Base-by-base conservation (phyloP, 2,113 vertebrate genomes). In the Casuarius casuarius region DNA sequence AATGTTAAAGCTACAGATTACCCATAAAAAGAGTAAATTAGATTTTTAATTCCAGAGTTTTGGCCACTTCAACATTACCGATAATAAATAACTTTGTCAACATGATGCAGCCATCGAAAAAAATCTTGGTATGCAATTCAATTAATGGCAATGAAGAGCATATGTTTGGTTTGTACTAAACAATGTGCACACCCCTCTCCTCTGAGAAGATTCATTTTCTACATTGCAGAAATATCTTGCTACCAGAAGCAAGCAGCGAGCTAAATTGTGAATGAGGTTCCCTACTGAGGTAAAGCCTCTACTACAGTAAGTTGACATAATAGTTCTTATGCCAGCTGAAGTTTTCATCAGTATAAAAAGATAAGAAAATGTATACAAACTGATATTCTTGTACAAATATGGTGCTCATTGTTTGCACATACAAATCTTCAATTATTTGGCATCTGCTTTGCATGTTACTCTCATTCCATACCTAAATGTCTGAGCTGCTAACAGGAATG, bases 301-400 rank as follows among this genome's bases (percentile, higher is more conserved):
- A 33, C 33, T 46, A 26, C 5, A 46, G 5, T 14, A 80, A 72
- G 2, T 23, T 29, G 23, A 76, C 83, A 35, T 10, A 59, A 20
- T 5, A 8, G 33, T 33, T 68, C 76, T 20, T 25, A 51, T 29
- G 14, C 4, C 38, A 81, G 46, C 6, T 10, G 9, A 80, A 46
- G 5, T n/a, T 38, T 8, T 51, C 44, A 9, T 35, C 0, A 0
- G 5, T 29, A 66, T 25, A 73, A 81, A 18, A 20, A 61, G 10
- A 20, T 3, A 67, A n/a, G 5, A 81, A 52, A 48, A 71, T 12
- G 5, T 38, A 77, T 77, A 51, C 10, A 62, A 59, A 74, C 42
- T 4, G 31, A 31, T 79, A 10, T 42, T 74, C 20, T 54, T 63
- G 14, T 40, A 56, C 20, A 72, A 29, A 72, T 52, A 40, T 2